Evolutionary conservation across 2,113 vertebrate species (phyloP).

Genomic region (Tachysurus vachellii): DNA sequence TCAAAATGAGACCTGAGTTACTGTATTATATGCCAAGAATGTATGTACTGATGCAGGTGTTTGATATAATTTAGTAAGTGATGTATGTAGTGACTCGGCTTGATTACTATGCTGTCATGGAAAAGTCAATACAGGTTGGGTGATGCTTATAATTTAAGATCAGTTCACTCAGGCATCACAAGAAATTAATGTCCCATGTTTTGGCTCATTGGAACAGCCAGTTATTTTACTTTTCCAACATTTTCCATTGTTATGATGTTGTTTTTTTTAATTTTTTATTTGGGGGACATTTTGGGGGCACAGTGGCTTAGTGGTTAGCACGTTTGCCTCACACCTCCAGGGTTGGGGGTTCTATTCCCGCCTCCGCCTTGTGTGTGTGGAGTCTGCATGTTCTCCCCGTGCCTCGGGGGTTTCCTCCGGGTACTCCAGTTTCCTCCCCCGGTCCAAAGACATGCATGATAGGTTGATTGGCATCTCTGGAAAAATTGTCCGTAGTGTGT

Average conservation of each 20-base stretch:
- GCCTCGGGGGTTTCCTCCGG: too few relatives aligned
- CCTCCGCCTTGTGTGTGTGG: too few relatives aligned
- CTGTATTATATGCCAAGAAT: background rate
- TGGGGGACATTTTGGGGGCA: background rate
- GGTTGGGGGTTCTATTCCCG: too few relatives aligned
- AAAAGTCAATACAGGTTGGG: background rate
- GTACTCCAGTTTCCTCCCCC: too few relatives aligned
- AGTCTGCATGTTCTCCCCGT: too few relatives aligned
- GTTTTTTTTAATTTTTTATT: background rate
- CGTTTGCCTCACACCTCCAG: too few relatives aligned
- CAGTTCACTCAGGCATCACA: background rate
- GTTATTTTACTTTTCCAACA: background rate
- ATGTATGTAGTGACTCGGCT: background rate
- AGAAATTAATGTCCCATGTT: background rate
- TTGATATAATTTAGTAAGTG: background rate
- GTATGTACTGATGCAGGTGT: background rate
- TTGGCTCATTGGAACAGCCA: background rate
- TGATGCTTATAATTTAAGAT: background rate
- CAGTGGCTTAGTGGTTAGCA: too few relatives aligned
- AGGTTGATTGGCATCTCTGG: too few relatives aligned
- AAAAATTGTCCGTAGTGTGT: too few relatives aligned
- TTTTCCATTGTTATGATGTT: background rate
- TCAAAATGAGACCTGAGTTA: background rate
- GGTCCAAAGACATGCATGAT: too few relatives aligned
- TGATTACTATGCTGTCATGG: background rate